phyloP scores from a whole-genome alignment of 2,113 vertebrate species.

The Microcebus murinus region DNA sequence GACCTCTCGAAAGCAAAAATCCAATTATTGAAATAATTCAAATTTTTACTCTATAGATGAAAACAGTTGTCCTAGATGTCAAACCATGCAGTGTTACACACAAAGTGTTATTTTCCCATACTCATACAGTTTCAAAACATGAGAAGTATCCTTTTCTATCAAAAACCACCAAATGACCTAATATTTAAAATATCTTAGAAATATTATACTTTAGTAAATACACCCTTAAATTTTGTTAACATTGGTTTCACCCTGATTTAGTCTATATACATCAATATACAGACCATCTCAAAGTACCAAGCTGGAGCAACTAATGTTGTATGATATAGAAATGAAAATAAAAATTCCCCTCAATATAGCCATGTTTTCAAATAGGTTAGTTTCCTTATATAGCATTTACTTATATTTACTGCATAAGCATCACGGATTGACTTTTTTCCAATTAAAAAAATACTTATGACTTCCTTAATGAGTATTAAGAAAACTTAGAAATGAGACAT shows the following conservation, averaged over 20 bases:
- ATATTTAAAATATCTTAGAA: slow-evolving; percentile 52
- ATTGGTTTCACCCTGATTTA: not conserved
- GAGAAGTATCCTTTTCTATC: not conserved
- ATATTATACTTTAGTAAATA: not conserved
- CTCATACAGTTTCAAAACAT: slow-evolving; percentile 51
- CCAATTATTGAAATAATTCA: slow-evolving; percentile 53
- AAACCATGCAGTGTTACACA: slow-evolving; percentile 49
- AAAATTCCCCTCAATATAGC: slow-evolving; percentile 45
- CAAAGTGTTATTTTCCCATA: slow-evolving; percentile 54
- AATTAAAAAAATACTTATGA: slow-evolving; percentile 72
- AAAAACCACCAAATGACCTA: slow-evolving; percentile 57
- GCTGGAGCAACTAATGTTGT: not conserved
- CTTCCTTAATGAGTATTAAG: slow-evolving; percentile 42
- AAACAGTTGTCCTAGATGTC: slow-evolving; percentile 34
- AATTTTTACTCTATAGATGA: slow-evolving; percentile 33
- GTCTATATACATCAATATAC: not conserved
- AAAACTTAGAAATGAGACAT: slow-evolving; percentile 38
- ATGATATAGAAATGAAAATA: slow-evolving; percentile 45
- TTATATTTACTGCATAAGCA: slow-evolving; percentile 61
- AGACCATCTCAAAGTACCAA: not conserved
- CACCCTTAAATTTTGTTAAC: slow-evolving; percentile 36
- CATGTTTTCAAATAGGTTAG: slow-evolving; percentile 55
- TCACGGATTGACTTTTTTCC: slow-evolving; percentile 47
- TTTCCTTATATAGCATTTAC: slow-evolving; percentile 65
- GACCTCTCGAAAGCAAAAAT: slow-evolving; percentile 58